Base-by-base conservation (phyloP, 2,797 vertebrate species). In the Trichosurus vulpecula region DNA sequence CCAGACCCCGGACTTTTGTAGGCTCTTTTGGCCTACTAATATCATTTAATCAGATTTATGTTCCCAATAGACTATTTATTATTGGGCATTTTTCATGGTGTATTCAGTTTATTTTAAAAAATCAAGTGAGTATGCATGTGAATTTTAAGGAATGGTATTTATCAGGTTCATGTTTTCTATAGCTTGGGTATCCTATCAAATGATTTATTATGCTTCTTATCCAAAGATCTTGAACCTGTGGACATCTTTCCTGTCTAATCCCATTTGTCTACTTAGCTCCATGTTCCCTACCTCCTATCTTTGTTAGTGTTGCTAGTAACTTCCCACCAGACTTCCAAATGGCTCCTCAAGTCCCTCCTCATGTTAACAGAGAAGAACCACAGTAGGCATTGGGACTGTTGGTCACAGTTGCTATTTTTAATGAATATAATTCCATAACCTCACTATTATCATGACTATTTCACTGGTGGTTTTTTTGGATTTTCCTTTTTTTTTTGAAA, bases 141-240 rank as follows among this genome's bases (percentile, higher is more conserved):
- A 47, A 87, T 87, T 51, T 27, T 87, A 25, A 27, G 9, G 22
- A 51, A 27, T 51, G 25, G 22, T 91, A 14, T 91, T 3, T 91
- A 52, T 95, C 92, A 51, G 10, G 47, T 90, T 93, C 92, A 90
- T 57, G 58, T 51, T 93, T 74, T 91, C 91, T 53, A 22, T 14
- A 6, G 3, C 54, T 74, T 41, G 22, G 31, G 53, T 22, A 29
- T 90, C 12, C 14, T 8, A 87, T 95, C 30, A 61, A 92, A 92
- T 74, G n/a, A 52, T 29, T 2, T 31, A 52, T 41, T 92, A 29
- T 52, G 56, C 1, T 55, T 10, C 56, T 91, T 47, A 35, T 47
- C 16, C n/a, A 74, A n/a, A 74, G 5, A 41, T 25, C n/a, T 41
- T 10, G 22, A 47, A 9, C 87, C 41, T 87, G 22, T 25, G 25